Evolutionary conservation across 2,113 vertebrate genomes (phyloP).

Genomic region (Perca schrenkii): DNA sequence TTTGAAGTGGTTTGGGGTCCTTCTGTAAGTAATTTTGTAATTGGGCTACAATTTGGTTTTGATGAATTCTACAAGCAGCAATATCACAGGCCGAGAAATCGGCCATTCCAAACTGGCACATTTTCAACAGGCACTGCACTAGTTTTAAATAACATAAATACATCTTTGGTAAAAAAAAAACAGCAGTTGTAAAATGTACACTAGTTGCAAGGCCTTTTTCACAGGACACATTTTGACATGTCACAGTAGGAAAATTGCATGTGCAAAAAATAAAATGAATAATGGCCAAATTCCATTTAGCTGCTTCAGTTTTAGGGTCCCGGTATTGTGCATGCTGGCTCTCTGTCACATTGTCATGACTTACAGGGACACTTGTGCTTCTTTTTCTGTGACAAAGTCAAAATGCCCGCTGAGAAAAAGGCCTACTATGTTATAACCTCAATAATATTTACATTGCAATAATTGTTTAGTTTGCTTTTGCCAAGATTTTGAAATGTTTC

Average conservation of each 20-base stretch:
- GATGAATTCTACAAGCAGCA: too few relatives aligned
- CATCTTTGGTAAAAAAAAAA: not conserved
- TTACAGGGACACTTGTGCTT: not conserved
- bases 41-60: too few relatives aligned
- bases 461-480: not conserved
- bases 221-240: not conserved
- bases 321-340: too few relatives aligned
- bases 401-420: not conserved
- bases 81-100: too few relatives aligned
- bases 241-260: not conserved
- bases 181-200: not conserved
- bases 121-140: too few relatives aligned
- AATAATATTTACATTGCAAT: not conserved
- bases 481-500: not conserved
- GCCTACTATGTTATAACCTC: not conserved
- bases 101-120: too few relatives aligned
- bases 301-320: not conserved
- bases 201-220: not conserved
- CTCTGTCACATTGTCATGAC: not conserved
- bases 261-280: not conserved
- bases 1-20: too few relatives aligned
- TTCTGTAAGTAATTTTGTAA: too few relatives aligned
- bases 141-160: not conserved
- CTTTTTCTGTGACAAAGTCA: not conserved
- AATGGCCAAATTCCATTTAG: not conserved